Evolutionary conservation across 1,140 invertebrate species (phyloP), one percentile per base, ranked within the genome.

Genomic region (Camponotus pennsylvanicus): DNA sequence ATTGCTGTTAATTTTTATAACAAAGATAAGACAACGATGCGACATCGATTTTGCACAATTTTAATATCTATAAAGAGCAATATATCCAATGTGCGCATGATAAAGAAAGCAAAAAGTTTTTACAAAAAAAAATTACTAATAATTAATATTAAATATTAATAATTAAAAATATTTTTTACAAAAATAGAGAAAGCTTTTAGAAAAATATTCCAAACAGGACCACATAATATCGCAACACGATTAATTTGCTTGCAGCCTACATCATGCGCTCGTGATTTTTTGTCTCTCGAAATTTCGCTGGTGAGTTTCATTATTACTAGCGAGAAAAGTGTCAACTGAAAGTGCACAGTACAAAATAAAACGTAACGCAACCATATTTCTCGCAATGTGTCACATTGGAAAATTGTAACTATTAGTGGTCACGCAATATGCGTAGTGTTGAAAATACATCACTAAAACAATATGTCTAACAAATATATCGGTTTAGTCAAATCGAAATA

Each of bases 401-500:
- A 87, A 87, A 27, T 55, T 63, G 61, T 69, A 40, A 6, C 40
- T 32, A 34, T 13, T n/a, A 61, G 40, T 18, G 42, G 1, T 45
- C 8, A 34, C 3, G 27, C n/a, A 15, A 52, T 27, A 49, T 37
- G 27, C 40, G 6, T 78, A 42, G 45, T 55, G 49, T 73, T 83
- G 67, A 73, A 83, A 83, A 83, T 61, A 83, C 40, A 27, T 73
- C n/a, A 55, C 73, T 83, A 73, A 61, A 83, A 73, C 69, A 83
- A 61, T 69, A 73, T 69, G 4, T 83, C 69, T 83, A 83, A 83
- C 73, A 69, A 73, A 71, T 42, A 82, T 73, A 82, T 73, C 40
- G 55, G 52, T 27, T n/a, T 52, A 61, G 40, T 40, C 67, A 45
- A 49, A 71, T 45, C 18, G 21, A 82, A 82, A 82, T 71, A 69